phyloP scores from a whole-genome alignment of 2,888 invertebrate genomes.

The Keiferia lycopersicella region DNA sequence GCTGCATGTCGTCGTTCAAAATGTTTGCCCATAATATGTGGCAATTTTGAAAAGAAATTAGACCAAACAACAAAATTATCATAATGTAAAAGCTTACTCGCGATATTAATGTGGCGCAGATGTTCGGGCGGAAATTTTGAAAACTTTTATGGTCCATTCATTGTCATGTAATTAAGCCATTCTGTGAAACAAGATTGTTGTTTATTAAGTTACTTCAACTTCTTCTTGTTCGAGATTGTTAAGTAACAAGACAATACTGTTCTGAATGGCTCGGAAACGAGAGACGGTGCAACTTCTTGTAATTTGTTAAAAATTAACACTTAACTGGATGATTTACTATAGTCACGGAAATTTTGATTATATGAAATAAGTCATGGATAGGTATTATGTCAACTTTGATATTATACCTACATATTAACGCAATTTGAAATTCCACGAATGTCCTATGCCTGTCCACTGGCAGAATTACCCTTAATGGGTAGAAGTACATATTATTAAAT shows the following conservation, averaged over 20 bases:
- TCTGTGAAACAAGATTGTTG: constrained; percentile 18
- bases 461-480: too few relatives aligned
- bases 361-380: too few relatives aligned
- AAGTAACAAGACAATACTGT: constrained; percentile 4
- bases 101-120: constrained; percentile 11
- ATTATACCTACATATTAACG: too few relatives aligned
- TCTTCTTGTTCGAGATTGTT: constrained; percentile 8
- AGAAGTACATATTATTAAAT: too few relatives aligned
- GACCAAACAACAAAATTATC: not conserved
- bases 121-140: not conserved
- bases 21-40: not conserved
- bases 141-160: constrained; percentile 4
- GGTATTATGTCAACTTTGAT: too few relatives aligned
- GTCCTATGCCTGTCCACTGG: too few relatives aligned
- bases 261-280: not conserved
- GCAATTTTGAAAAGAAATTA: not conserved
- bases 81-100: not conserved
- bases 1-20: too few relatives aligned
- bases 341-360: too few relatives aligned
- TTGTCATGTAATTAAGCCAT: constrained; percentile 13
- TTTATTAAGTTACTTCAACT: constrained; percentile 23
- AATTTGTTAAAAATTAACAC: not conserved
- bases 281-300: not conserved
- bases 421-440: too few relatives aligned
- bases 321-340: not conserved